These are phyloP conservation scores for Bufotes viridis DNA, from an alignment of 2,797 vertebrate genomes.

Conservation along the genomic window DNA sequence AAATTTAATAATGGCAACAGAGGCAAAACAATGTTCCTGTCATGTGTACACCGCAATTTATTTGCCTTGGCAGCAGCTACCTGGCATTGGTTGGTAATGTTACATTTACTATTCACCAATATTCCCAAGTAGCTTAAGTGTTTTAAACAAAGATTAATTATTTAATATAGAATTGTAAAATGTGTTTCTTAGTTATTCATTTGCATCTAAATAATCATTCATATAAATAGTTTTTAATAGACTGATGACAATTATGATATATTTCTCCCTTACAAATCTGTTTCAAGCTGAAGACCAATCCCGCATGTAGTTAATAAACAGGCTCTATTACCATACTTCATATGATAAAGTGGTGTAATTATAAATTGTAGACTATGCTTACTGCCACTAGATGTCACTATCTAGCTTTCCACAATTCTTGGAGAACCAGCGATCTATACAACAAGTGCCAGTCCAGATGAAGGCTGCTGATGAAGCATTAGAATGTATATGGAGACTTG, in stretches of 20 bases:
- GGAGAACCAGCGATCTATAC: not conserved
- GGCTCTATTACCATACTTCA: not conserved
- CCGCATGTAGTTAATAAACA: not conserved
- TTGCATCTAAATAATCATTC: too few relatives aligned
- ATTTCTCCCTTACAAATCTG: not conserved
- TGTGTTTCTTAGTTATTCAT: not conserved
- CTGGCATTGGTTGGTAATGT: not conserved
- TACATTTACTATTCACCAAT: too few relatives aligned
- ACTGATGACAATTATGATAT: too few relatives aligned
- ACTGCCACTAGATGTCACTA: conserved; percentile 41
- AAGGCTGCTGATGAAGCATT: too few relatives aligned
- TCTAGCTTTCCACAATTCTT: not conserved
- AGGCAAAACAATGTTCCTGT: too few relatives aligned
- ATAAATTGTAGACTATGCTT: not conserved
- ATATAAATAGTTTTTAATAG: too few relatives aligned
- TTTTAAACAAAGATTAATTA: not conserved
- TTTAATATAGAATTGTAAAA: not conserved
- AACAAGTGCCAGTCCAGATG: not conserved
- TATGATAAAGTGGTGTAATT: not conserved
- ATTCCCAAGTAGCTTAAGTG: too few relatives aligned
- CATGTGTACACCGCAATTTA: not conserved
- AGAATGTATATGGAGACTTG: not conserved
- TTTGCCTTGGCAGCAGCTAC: not conserved
- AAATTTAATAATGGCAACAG: too few relatives aligned
- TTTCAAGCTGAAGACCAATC: not conserved